A percentile compares a stretch with the other conserved stretches of the same genome.
phyloP scores from a whole-genome alignment of 2,888 invertebrate species.

The Cryptus viduatorius region DNA sequence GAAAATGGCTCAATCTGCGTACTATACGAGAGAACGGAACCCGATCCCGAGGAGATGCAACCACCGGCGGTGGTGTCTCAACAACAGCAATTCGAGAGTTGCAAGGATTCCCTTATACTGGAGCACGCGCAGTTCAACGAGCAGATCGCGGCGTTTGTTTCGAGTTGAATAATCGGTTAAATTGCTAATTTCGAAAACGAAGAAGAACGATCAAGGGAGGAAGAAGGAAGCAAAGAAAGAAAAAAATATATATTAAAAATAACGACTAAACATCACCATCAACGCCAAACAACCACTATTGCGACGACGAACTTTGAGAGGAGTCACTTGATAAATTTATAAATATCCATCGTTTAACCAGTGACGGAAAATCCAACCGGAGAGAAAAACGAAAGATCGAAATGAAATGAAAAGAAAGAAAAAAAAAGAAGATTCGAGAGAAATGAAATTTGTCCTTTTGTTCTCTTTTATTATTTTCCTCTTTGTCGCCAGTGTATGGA shows the following conservation, averaged over 20 bases:
- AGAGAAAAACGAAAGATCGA: neutral
- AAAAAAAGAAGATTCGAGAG: neutral
- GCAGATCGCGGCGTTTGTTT: slow-evolving; percentile 83
- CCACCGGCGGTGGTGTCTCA: slow-evolving; percentile 69
- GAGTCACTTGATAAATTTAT: slow-evolving; percentile 26
- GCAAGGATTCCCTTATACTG: slow-evolving; percentile 82
- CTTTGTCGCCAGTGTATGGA: slow-evolving; percentile 31
- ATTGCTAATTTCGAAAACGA: neutral
- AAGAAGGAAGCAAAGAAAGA: neutral
- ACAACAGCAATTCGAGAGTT: slow-evolving; percentile 82
- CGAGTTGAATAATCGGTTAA: slow-evolving; percentile 79
- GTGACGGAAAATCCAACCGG: slow-evolving; percentile 7
- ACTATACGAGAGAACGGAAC: slow-evolving; percentile 85
- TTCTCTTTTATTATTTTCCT: slow-evolving; percentile 32
- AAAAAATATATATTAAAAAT: neutral
- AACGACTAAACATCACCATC: slow-evolving; percentile 21
- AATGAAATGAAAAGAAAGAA: neutral
- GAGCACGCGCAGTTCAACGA: slow-evolving; percentile 84
- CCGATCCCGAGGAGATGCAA: slow-evolving; percentile 76
- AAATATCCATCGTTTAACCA: slow-evolving; percentile 7
- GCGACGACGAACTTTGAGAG: slow-evolving; percentile 15
- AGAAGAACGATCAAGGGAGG: neutral
- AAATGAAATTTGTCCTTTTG: slow-evolving; percentile 11
- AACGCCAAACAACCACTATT: slow-evolving; percentile 4
- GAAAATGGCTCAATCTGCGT: slow-evolving; percentile 89